A percentile compares a stretch with the other conserved stretches of the same genome.
Conservation (phyloP, 2,888 invertebrate species). For the Metacarcinus magister region DNA sequence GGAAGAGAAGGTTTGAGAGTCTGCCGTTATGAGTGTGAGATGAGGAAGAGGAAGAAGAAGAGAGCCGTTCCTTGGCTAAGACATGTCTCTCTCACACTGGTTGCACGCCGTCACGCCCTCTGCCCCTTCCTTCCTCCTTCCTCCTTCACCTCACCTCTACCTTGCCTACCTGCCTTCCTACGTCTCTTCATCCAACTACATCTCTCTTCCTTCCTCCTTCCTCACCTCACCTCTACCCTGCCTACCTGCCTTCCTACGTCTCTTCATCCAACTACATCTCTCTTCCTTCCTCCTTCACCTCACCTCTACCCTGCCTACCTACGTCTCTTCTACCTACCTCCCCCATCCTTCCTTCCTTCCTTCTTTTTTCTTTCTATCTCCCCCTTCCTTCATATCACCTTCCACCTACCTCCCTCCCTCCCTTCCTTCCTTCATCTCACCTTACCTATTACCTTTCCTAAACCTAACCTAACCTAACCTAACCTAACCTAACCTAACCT, state of each 20-base stretch:
- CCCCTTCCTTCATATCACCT: neutral
- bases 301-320: too few species aligned
- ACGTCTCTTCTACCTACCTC: too few species aligned
- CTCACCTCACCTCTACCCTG: neutral
- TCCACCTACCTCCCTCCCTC: neutral
- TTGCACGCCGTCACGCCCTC: neutral
- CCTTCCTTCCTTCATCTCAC: neutral
- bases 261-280: too few species aligned
- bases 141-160: neutral
- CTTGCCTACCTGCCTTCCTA: too few species aligned
- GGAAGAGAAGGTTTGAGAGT: neutral
- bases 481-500: too few species aligned
- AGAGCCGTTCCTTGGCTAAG: neutral
- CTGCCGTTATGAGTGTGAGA: neutral
- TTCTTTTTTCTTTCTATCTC: neutral
- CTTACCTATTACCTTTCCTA: neutral
- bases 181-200: neutral
- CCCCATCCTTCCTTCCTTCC: neutral
- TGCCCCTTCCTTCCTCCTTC: too few species aligned
- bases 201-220: neutral
- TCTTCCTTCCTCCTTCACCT: too few species aligned
- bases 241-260: neutral
- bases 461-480: too few species aligned
- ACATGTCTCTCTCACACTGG: neutral
- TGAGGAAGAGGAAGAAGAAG: neutral